Base-by-base conservation (phyloP, 2,888 invertebrate genomes). In the Spodoptera littoralis region DNA sequence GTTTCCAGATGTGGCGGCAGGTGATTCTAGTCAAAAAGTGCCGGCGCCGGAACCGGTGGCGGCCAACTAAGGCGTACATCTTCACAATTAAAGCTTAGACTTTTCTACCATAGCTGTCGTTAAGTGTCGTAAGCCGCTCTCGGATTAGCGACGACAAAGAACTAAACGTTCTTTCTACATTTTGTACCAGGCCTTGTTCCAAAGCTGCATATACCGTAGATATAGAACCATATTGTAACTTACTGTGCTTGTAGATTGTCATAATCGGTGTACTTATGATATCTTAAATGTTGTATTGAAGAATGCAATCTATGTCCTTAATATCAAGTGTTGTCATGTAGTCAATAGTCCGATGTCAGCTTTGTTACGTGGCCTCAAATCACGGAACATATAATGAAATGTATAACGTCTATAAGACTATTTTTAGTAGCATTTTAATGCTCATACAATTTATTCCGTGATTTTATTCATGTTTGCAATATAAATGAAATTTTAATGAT, bases 21-120 rank as follows among this genome's bases (percentile, higher is more conserved):
- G 66, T 24, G 89, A 89, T 70, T 81, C 90, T 82, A 92, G 92
- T 89, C 90, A 88, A 82, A 84, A 77, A 73, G 76, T 73, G 52
- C 62, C 81, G 12, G 81, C 69, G 54, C 72, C 84, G 3, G 90
- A 85, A 65, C 73, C 86, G 22, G 88, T 89, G 65, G 87, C 87
- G 53, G 90, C 90, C 68, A 90, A 93, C 85, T 93, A 92, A 85
- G 65, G 59, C 70, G 68, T 59, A 56, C 64, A 66, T 44, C 69
- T 77, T 75, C 77, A 80, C 76, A 77, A 72, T 68, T 68, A 73
- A 81, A 78, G 83, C 86, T 88, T 89, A 88, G 78, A 88, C 83
- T 90, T 90, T 90, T 89, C 80, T 90, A 89, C 89, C 88, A 88
- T 85, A 88, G 73, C 73, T 74, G 70, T 73, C 73, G 68, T 73